A percentile compares a stretch with the other conserved stretches of the same genome.
Conservation (phyloP, 2,888 invertebrate species). For the Drosophila longiperda region DNA sequence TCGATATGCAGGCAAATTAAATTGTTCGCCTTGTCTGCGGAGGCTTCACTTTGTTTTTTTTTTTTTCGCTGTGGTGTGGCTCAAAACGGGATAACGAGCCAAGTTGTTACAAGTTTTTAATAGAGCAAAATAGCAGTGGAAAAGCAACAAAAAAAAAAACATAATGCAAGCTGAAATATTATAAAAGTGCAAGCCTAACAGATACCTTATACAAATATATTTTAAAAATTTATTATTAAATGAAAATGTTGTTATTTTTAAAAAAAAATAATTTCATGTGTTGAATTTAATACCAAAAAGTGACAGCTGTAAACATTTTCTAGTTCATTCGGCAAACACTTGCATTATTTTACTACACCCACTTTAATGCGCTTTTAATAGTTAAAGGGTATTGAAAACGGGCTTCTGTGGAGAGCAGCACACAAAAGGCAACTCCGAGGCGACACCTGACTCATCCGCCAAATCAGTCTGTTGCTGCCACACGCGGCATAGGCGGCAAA, state of each 20-base stretch:
- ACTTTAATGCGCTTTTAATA: background rate
- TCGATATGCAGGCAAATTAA: constrained; percentile 63
- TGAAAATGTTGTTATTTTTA: background rate
- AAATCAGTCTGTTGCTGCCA: constrained; percentile 7
- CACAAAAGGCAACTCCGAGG: constrained; percentile 31
- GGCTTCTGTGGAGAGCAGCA: constrained; percentile 24
- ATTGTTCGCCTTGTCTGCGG: constrained; percentile 58
- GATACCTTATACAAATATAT: background rate
- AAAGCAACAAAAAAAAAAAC: constrained; percentile 45
- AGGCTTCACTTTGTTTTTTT: constrained; percentile 20
- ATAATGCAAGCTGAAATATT: background rate
- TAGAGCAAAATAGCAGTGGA: constrained; percentile 71
- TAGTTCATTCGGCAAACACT: background rate
- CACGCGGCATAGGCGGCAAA: constrained; percentile 62
- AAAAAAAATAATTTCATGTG: background rate
- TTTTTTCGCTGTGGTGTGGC: constrained; percentile 14
- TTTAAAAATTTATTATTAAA: background rate
- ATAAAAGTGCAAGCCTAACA: background rate
- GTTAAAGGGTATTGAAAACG: constrained; percentile 34
- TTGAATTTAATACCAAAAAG: background rate
- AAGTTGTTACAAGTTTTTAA: constrained; percentile 84
- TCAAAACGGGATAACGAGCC: constrained; percentile 67
- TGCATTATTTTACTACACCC: background rate
- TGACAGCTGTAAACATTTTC: background rate
- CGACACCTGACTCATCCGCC: constrained; percentile 23